Conservation (phyloP, 1,140 invertebrate genomes). For the Drosophila melanogaster region DNA sequence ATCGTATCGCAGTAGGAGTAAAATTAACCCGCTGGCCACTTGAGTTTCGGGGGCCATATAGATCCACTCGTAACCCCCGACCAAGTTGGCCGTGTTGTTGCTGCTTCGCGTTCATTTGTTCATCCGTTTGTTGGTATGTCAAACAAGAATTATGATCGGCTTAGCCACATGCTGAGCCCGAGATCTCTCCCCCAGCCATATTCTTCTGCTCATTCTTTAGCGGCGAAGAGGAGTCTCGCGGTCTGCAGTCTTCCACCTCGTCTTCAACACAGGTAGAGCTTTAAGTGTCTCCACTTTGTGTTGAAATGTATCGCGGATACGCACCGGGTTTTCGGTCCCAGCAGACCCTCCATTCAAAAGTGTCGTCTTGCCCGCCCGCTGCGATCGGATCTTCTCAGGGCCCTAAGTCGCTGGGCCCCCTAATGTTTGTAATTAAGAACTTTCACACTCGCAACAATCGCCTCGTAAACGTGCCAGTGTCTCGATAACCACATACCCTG, state of each 20-base stretch:
- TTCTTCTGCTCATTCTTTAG: conserved; percentile 5
- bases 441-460: conserved; percentile 84
- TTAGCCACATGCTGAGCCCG: conserved; percentile 84
- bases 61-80: conserved; percentile 7
- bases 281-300: conserved; percentile 83
- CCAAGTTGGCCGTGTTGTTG: conserved; percentile 41
- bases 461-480: conserved; percentile 75
- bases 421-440: conserved; percentile 84
- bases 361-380: conserved; percentile 78
- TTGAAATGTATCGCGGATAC: conserved; percentile 76
- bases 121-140: conserved; percentile 82
- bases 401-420: conserved; percentile 81
- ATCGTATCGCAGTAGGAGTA: conserved; percentile 72
- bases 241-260: conserved; percentile 21
- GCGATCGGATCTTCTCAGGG: conserved; percentile 65
- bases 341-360: conserved; percentile 70
- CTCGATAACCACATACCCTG: conserved; percentile 11
- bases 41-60: conserved; percentile 40
- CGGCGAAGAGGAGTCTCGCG: conserved; percentile 28
- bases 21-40: conserved; percentile 65
- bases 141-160: conserved; percentile 85
- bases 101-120: conserved; percentile 81
- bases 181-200: conserved; percentile 38
- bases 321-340: conserved; percentile 12
- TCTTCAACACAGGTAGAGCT: conserved; percentile 80